Percentiles rank a stretch among this genome's conserved stretches.
Evolutionary conservation across 2,888 invertebrate genomes (phyloP).

Genomic region (Andrena fulva): DNA sequence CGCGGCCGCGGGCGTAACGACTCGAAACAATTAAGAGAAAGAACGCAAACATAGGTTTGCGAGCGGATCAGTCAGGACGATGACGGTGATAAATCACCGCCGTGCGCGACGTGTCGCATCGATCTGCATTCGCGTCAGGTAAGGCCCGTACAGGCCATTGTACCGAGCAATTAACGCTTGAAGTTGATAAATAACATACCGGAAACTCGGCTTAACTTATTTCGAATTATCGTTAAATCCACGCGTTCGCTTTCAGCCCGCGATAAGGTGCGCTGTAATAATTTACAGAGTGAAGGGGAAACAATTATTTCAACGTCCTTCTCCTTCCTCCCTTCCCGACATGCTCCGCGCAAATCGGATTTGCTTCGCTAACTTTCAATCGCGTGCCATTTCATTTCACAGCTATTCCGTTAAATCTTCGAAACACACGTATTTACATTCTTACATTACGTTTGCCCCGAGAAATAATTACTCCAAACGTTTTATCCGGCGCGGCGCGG

Average conservation of each 20-base stretch:
- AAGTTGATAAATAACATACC: slow-evolving; percentile 65
- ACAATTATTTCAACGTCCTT: neutral
- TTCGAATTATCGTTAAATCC: slow-evolving; percentile 55
- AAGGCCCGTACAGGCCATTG: slow-evolving; percentile 45
- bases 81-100: slow-evolving; percentile 70
- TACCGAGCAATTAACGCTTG: slow-evolving; percentile 61
- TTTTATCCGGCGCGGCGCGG: neutral
- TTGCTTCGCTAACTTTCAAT: neutral
- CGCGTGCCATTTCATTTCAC: neutral
- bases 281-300: neutral
- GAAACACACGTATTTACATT: too few relatives aligned
- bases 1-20: neutral
- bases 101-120: slow-evolving; percentile 46
- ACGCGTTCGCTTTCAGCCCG: slow-evolving; percentile 25
- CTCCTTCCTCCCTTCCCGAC: neutral
- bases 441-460: too few relatives aligned
- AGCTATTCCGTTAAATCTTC: too few relatives aligned
- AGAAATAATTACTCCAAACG: too few relatives aligned
- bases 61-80: slow-evolving; percentile 63
- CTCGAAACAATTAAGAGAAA: slow-evolving; percentile 60
- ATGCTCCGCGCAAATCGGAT: neutral
- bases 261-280: slow-evolving; percentile 26
- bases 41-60: slow-evolving; percentile 50
- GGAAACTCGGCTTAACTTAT: slow-evolving; percentile 59
- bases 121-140: slow-evolving; percentile 54